phyloP scores from a whole-genome alignment of 2,113 vertebrate species.

The Lasiurus borealis region DNA sequence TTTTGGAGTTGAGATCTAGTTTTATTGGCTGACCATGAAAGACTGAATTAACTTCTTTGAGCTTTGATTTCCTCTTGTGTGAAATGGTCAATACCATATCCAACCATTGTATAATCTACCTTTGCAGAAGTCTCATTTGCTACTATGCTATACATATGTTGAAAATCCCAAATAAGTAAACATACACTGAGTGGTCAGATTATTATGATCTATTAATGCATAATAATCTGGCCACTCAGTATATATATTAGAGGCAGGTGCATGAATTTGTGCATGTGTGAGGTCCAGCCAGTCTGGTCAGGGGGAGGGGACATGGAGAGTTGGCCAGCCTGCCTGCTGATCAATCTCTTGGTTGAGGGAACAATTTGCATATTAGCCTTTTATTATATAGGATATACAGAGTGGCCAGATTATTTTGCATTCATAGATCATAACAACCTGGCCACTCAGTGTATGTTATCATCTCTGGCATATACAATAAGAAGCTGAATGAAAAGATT shows the following conservation, averaged over 20 bases:
- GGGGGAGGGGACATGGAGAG: too few species aligned
- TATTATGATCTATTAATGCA: too few species aligned
- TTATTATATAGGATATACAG: too few species aligned
- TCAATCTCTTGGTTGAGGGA: too few species aligned
- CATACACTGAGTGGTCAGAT: background rate
- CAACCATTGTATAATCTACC: background rate
- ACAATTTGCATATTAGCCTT: too few species aligned
- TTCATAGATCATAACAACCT: too few species aligned
- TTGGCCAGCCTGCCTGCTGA: too few species aligned
- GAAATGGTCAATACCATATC: background rate
- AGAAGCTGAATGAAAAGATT: constrained; percentile 38
- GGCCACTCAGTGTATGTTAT: background rate
- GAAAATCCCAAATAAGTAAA: constrained; percentile 28
- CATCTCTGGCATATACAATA: background rate
- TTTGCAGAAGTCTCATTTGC: background rate
- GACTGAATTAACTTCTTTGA: constrained; percentile 16
- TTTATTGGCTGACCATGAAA: background rate
- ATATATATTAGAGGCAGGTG: too few species aligned
- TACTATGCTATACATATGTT: background rate
- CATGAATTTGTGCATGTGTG: too few species aligned
- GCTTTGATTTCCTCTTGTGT: background rate
- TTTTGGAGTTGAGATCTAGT: background rate
- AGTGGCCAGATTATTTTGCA: too few species aligned
- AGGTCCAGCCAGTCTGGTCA: too few species aligned
- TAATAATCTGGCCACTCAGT: too few species aligned